phyloP scores from a whole-genome alignment of 1,140 invertebrate species.

The Drosophila leontia region DNA sequence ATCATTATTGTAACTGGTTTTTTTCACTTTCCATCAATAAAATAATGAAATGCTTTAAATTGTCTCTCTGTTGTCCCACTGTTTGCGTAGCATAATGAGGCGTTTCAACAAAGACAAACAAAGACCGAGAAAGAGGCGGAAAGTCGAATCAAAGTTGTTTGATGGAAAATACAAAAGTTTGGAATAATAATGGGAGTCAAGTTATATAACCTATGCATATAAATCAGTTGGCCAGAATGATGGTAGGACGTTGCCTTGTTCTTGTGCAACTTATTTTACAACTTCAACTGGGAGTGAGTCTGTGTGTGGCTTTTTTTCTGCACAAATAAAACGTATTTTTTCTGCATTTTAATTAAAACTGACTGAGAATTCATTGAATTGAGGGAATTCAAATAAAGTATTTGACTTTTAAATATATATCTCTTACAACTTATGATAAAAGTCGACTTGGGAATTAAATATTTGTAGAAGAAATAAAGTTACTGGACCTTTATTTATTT shows the following conservation, averaged over 20 bases:
- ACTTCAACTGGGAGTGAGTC: neutral
- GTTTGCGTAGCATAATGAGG: conserved; percentile 39
- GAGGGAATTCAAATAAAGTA: neutral
- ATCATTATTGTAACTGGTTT: conserved; percentile 38
- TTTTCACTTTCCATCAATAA: conserved; percentile 78
- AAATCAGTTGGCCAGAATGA: conserved; percentile 34
- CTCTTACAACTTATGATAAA: neutral
- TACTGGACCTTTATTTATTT: neutral
- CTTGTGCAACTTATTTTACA: conserved; percentile 2
- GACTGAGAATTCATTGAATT: conserved; percentile 6
- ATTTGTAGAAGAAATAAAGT: neutral
- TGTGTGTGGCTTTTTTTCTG: neutral
- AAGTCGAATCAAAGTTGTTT: conserved; percentile 38
- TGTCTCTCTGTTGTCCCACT: conserved; percentile 1
- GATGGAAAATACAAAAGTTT: conserved; percentile 28
- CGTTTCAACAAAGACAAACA: conserved; percentile 36
- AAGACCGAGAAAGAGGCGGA: conserved; percentile 24
- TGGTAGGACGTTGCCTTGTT: conserved; percentile 3
- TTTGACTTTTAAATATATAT: neutral
- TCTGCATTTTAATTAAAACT: neutral
- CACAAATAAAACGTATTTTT: neutral
- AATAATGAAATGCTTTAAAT: conserved; percentile 53
- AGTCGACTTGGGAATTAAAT: neutral
- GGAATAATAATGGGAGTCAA: conserved; percentile 35
- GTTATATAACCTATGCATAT: conserved; percentile 46